Evolutionary conservation across 2,113 vertebrate species (phyloP), one percentile per base, ranked within the genome.

Genomic region (Circaetus cinerascens): DNA sequence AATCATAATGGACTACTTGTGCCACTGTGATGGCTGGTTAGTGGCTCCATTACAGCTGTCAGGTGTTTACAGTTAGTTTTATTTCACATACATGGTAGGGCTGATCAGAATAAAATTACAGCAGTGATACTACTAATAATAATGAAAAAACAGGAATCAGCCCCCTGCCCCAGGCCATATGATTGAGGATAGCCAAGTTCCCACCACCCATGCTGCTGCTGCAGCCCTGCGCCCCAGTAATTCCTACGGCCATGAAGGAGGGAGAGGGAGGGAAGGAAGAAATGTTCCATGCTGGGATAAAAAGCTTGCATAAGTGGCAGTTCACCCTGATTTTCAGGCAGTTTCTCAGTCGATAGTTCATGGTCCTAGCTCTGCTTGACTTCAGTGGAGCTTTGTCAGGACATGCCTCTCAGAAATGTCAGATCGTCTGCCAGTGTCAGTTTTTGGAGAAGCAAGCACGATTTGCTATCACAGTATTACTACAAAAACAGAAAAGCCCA

Each of bases 171-270:
- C 82, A 75, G 43, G 72, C 53, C 6, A 2, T 7, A 5, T 2
- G 50, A n/a, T 0, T 11, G 19, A 19, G 25, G 34, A 13, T 12
- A 38, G 53, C 60, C 63, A 2, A 1, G 18, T 8, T 67, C 8
- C 69, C 53, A 48, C 13, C 6, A 3, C 16, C 34, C 50, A 1
- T 2, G 32, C 56, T 67, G 53, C 50, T 56, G 64, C 79, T 36
- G n/a, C 81, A n/a, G 64, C 19, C 55, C n/a, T 18, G n/a, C 7
- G 1, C 26, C 21, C 23, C 2, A 2, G 11, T 14, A 23, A 29
- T 8, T 29, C 7, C 9, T 10, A 3, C 1, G 19, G 66, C 56
- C 5, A 4, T 0, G 21, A 50, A 50, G 40, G 19, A 80, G 10
- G 46, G 10, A 71, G 23, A 68, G 5, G n/a, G 26, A n/a, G 8